Conservation (phyloP, 2,113 vertebrate species). For the Urocitellus parryii region DNA sequence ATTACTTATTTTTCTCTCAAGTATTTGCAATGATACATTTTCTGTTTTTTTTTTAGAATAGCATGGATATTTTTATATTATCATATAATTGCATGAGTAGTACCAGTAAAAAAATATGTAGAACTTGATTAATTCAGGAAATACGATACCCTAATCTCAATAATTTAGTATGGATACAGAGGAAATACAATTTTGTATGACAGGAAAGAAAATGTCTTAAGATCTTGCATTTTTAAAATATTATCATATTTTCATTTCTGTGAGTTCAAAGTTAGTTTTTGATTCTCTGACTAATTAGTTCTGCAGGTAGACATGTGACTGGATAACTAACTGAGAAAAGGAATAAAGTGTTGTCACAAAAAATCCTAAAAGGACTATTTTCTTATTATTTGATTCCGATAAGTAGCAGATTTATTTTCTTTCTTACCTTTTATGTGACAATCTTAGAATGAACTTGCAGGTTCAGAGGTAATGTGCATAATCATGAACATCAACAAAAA, state of each 20-base stretch:
- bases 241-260: not conserved
- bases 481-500: not conserved
- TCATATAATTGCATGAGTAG: not conserved
- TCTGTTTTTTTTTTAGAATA: slow-evolving; percentile 11
- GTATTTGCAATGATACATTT: slow-evolving; percentile 1
- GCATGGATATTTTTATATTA: not conserved
- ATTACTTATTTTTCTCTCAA: not conserved
- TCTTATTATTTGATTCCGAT: not conserved
- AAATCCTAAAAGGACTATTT: not conserved
- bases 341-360: not conserved
- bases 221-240: not conserved
- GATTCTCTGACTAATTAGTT: not conserved
- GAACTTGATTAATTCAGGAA: not conserved
- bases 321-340: not conserved
- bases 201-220: not conserved
- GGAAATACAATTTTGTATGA: not conserved
- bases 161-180: not conserved
- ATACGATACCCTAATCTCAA: not conserved
- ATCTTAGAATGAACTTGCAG: not conserved
- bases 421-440: not conserved
- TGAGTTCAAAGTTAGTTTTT: not conserved
- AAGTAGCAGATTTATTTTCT: not conserved
- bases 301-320: not conserved
- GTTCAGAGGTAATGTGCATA: not conserved
- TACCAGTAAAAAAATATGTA: not conserved